Evolutionary conservation across 2,888 invertebrate species (phyloP), one percentile per base, ranked within the genome.

Genomic region (Myopa testacea): DNA sequence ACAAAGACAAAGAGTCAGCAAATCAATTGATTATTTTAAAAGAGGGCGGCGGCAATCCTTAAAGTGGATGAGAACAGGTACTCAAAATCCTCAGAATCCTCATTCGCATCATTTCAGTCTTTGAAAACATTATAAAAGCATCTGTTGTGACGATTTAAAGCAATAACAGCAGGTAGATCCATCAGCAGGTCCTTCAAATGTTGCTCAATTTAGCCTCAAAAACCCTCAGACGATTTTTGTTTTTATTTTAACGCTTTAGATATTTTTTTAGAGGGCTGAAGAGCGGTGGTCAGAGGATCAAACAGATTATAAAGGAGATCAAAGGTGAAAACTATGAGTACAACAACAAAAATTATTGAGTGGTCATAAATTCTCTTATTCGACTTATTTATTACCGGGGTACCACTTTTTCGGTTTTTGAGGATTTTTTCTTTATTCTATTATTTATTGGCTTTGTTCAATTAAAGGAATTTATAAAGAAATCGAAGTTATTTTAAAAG

Each of bases 351-450:
- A 14, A 16, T 14, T 76, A 70, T 38, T 14, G 45, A 71, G 55
- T 81, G 82, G 81, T 84, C 84, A 86, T 86, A 86, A 86, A 86
- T 87, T 87, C 80, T 81, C 82, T 82, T 78, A 26, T 26, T 86
- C 87, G 86, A 86, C 86, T 85, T 81, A 85, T 87, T 87, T 86
- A 86, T 85, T 84, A 77, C 70, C 26, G 55, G 4, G n/a, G 45
- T 3, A 45, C 45, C 45, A 45, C 45, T 45, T 45, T 45, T 45
- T 45, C 3, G 45, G 45, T 3, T 10, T 1, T 1, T 8, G 1
- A 10, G 10, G 3, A 10, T 45, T 45, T 45, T 45, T 45, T 45
- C 45, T 8, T 8, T 45, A 45, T 45, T 45, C 1, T 10, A 45
- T 45, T 10, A 10, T 45, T 45, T 45, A 0, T 45, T 3, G 4